Percentiles rank a stretch among this genome's conserved stretches.
Conservation (phyloP, 2,113 vertebrate genomes). For the Elachura formosa region DNA sequence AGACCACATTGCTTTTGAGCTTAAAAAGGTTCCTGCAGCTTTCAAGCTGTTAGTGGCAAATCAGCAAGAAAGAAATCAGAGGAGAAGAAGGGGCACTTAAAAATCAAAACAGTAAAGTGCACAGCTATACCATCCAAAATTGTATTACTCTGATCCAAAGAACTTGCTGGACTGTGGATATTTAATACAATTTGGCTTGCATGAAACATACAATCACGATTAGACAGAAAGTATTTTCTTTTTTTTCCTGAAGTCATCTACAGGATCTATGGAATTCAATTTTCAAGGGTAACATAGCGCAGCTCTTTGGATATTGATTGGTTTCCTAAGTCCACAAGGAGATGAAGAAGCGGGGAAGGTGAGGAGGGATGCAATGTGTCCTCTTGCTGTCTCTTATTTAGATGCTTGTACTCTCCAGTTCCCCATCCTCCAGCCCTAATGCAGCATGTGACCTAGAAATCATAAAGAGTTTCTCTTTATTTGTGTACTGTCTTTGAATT, state of each 20-base stretch:
- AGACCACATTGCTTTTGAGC: constrained; percentile 31
- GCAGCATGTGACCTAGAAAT: constrained; percentile 75
- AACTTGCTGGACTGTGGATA: constrained; percentile 60
- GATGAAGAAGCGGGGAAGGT: neutral
- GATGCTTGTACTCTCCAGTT: constrained; percentile 68
- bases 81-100: constrained; percentile 27
- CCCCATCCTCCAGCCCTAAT: constrained; percentile 61
- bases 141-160: constrained; percentile 67
- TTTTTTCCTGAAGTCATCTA: constrained; percentile 65
- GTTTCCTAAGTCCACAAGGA: constrained; percentile 43
- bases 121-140: constrained; percentile 72
- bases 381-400: constrained; percentile 30
- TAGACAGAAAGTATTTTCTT: constrained; percentile 62
- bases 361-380: constrained; percentile 16
- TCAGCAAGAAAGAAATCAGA: constrained; percentile 44
- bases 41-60: constrained; percentile 56
- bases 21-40: constrained; percentile 39
- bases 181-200: constrained; percentile 75
- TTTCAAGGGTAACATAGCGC: constrained; percentile 64
- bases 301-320: constrained; percentile 75
- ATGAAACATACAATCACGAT: constrained; percentile 72
- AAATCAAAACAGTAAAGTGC: constrained; percentile 73
- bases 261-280: constrained; percentile 41
- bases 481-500: constrained; percentile 77
- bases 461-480: constrained; percentile 83